Conservation (phyloP, 1,140 invertebrate species). For the Galendromus occidentalis region DNA sequence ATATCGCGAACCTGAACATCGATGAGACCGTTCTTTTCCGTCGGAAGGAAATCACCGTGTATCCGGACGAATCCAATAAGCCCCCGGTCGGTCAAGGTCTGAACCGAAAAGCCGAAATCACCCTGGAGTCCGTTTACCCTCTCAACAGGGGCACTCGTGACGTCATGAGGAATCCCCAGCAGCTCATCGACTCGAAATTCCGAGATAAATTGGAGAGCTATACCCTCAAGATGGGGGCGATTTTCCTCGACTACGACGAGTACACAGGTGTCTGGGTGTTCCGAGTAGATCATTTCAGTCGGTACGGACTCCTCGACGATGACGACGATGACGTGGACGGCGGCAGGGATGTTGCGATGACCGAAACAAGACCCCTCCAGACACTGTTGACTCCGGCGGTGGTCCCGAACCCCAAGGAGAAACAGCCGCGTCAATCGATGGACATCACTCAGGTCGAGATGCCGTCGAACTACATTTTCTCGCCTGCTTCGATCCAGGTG, state of each 20-base stretch:
- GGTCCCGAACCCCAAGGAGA: conserved; percentile 1
- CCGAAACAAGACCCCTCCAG: background rate
- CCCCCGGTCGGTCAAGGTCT: conserved; percentile 61
- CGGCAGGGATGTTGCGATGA: conserved; percentile 37
- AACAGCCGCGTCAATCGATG: background rate
- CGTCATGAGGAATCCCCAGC: conserved; percentile 53
- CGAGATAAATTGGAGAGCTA: conserved; percentile 59
- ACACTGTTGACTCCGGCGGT: background rate
- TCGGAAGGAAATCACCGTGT: conserved; percentile 41
- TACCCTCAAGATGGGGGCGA: conserved; percentile 61
- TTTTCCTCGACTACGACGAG: conserved; percentile 81
- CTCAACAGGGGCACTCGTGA: conserved; percentile 57
- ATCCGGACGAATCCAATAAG: conserved; percentile 43
- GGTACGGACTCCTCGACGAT: conserved; percentile 67
- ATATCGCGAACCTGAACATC: conserved; percentile 68
- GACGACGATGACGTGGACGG: conserved; percentile 42
- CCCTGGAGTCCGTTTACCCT: conserved; percentile 84
- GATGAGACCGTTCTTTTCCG: conserved; percentile 53
- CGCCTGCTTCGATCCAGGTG: conserved; percentile 1
- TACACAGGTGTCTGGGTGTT: conserved; percentile 86
- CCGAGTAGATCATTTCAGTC: conserved; percentile 82
- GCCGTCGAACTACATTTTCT: background rate
- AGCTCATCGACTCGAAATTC: conserved; percentile 61
- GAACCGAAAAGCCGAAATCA: conserved; percentile 73
- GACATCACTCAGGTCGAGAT: conserved; percentile 3